Evolutionary conservation across 2,113 vertebrate species (phyloP), one percentile per base, ranked within the genome.

Genomic region (Choloepus hoffmanni): DNA sequence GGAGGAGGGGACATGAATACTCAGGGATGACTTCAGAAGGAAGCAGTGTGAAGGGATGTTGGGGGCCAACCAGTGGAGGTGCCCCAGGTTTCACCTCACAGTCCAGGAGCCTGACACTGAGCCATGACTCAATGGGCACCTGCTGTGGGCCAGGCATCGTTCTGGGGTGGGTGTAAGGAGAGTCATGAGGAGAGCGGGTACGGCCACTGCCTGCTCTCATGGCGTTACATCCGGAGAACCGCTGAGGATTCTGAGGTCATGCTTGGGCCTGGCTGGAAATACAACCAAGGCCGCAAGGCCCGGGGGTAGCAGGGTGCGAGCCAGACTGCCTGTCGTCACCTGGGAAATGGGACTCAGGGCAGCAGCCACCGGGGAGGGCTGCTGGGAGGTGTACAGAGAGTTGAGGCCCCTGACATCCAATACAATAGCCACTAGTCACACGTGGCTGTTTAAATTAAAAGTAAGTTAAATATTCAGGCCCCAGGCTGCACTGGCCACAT

Each of bases 291-390:
- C 58, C 21, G 6, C 58, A 60, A 60, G 58, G 58, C 19, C 43
- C 7, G 43, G 43, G 43, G 43, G 4, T 45, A 7, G 43, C 43
- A 45, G 43, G 43, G 43, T 45, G 43, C 4, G 43, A 45, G 43
- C 43, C 43, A 21, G 24, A 26, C 70, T 18, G 30, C 19, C 40
- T 60, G 40, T 55, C 21, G 28, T 14, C 9, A 16, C 0, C 33
- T 21, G 18, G 0, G 40, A 55, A 50, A 33, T 23, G 48, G 13
- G n/a, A 13, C 7, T 28, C 12, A 40, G 0, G 0, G 40, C 16
- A 13, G 33, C 7, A 33, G 15, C 68, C 1, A 7, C 74, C 67
- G 23, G n/a, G 79, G 0, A 9, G 45, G 30, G 50, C 0, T 2
- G 23, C 91, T 28, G 7, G 28, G 15, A 53, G 28, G 13, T 2